Base-by-base conservation (phyloP, 2,888 invertebrate genomes). In the Drosophila incognita region DNA sequence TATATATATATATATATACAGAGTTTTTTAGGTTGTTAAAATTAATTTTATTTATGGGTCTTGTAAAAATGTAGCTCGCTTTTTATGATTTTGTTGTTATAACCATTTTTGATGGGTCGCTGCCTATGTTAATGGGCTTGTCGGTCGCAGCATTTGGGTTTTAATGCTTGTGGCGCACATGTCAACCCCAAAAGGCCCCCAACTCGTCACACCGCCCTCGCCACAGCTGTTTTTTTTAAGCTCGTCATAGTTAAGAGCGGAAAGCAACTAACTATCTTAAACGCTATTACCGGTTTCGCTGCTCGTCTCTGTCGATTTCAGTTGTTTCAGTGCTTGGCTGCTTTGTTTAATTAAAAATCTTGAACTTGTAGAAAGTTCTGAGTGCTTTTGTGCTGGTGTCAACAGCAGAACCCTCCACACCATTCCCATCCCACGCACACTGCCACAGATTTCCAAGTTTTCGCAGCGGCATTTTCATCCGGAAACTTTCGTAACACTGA, bases 321-420 rank as follows among this genome's bases (percentile, higher is more conserved):
- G 7, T 29, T 29, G 29, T 29, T 71, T 57, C 49, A 67, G 65
- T 76, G 77, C 72, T 77, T 62, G 69, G 79, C 67, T 82, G 76
- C 76, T 76, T 82, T 76, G 74, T 75, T 76, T 81, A 87, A 87
- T 85, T 84, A 81, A 84, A 84, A 80, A 69, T 69, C 69, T 70
- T 69, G 21, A 84, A 80, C 72, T 84, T 74, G n/a, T n/a, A n/a
- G n/a, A n/a, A 60, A 52, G 67, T 58, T 64, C 29, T 56, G 48
- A 57, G 42, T 59, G 74, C 65, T 46, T 68, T 74, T 79, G 52
- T 65, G 48, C 33, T 60, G 64, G 40, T 62, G 70, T 77, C 79
- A 79, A 74, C 76, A 54, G n/a, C 68, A 73, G 66, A 53, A 46
- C 64, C 58, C 51, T 46, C 33, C 46, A 63, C 58, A 24, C 18